phyloP scores from a whole-genome alignment of 2,797 vertebrate species.

The Cheirogaleus major region DNA sequence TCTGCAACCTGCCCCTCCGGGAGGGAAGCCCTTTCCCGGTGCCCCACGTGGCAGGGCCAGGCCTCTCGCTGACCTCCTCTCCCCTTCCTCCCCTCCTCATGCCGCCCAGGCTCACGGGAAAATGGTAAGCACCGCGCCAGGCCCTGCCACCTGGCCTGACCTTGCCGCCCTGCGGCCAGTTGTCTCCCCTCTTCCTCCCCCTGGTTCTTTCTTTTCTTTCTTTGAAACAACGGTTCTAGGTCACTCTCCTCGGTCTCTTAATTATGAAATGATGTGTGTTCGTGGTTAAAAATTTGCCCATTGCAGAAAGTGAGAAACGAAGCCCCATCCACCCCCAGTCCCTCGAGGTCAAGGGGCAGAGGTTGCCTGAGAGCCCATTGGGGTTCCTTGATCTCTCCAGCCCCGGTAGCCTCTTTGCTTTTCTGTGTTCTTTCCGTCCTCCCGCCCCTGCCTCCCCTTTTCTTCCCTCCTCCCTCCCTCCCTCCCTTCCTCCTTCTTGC shows the following conservation, averaged over 20 bases:
- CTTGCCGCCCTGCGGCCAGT: neutral
- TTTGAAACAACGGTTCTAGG: neutral
- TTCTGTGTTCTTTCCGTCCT: neutral
- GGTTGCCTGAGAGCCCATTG: no score
- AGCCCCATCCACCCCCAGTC: rapidly evolving
- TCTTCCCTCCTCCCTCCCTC: rapidly evolving
- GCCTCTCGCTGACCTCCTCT: conserved; percentile 52
- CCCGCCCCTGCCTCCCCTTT: rapidly evolving
- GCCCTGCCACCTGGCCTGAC: neutral
- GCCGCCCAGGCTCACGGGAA: conserved; percentile 98
- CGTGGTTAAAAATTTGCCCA: rapidly evolving
- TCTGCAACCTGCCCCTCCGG: neutral
- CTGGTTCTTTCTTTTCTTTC: neutral
- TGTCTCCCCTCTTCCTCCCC: rapidly evolving
- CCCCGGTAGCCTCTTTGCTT: rapidly evolving
- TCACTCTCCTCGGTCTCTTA: neutral
- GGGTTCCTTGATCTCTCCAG: rapidly evolving
- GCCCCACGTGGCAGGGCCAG: no score
- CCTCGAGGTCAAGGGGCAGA: rapidly evolving
- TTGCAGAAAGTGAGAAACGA: rapidly evolving
- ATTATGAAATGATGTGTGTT: rapidly evolving
- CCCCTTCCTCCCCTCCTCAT: conserved; percentile 89
- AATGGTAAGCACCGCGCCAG: conserved; percentile 93
- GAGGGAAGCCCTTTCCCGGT: no score
- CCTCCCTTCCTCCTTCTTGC: rapidly evolving